Base-by-base conservation (phyloP, 2,888 invertebrate species). In the Lepas anatifera region DNA sequence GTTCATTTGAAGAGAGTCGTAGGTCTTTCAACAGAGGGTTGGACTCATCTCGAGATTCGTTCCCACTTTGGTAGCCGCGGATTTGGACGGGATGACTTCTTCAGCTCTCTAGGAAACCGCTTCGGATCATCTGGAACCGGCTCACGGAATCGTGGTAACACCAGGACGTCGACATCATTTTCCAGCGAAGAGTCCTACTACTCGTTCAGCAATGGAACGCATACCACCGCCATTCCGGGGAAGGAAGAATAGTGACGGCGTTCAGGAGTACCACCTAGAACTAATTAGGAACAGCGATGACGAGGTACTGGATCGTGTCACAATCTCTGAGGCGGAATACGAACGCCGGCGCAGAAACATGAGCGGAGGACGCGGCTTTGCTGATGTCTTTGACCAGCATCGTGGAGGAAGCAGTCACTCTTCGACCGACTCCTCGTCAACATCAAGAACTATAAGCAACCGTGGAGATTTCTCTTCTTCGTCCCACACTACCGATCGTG, bases 181-280 rank as follows among this genome's bases (percentile, higher is more conserved):
- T 58, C 58, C 58, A 58, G 58, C 58, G 58, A 58, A 35, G 58
- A 58, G 58, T 58, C 39, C 64, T 18, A 58, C 32, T 74, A 74
- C 74, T 80, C 80, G 77, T 81, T 79, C 80, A 70, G 75, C 71
- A 69, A 77, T 77, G 25, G 78, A 77, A 3, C 92, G 78, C 43
- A 95, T 85, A 71, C 79, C 83, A 35, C 90, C 81, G 75, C 87
- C 88, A 67, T 86, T n/a, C 83, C 80, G 87, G 84, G 69, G 84
- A 84, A 75, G 81, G 83, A 74, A 85, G 84, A 50, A 90, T 81
- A 11, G 82, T 83, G 66, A 81, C 80, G 1, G 85, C 83, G 73
- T 85, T 82, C 69, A 86, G 85, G 81, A 96, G 95, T 76, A 87
- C 85, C 0, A 97, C 89, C 81, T 94, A 89, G 81, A 96, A 95